A percentile compares a stretch with the other conserved stretches of the same genome.
Conservation (phyloP, 2,797 vertebrate genomes). For the Urosaurus nigricauda region DNA sequence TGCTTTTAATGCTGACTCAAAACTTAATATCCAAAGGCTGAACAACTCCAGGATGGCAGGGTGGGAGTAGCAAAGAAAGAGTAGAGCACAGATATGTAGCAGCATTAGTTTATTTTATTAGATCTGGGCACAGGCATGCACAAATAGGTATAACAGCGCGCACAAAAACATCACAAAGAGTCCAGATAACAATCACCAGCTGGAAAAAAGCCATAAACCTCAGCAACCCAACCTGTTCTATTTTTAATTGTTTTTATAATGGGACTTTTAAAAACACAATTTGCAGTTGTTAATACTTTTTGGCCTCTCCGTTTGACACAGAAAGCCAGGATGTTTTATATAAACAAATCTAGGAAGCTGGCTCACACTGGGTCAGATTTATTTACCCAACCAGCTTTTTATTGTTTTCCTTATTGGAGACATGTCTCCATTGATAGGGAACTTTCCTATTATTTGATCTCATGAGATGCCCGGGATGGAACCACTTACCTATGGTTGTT, state of each 20-base stretch:
- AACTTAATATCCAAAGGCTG: neutral
- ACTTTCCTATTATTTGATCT: neutral
- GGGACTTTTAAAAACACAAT: neutral
- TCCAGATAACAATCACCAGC: neutral
- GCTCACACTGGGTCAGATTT: neutral
- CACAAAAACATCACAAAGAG: neutral
- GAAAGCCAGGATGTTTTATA: neutral
- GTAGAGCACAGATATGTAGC: neutral
- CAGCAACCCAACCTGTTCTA: neutral
- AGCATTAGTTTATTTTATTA: too few relatives aligned
- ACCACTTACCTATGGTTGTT: neutral
- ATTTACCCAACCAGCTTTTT: neutral
- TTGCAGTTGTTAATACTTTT: neutral
- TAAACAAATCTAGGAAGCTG: neutral
- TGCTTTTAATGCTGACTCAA: neutral
- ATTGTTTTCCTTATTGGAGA: too few relatives aligned
- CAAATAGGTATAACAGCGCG: neutral
- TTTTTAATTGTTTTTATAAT: neutral
- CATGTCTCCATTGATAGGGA: neutral
- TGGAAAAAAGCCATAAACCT: neutral
- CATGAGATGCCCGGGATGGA: neutral
- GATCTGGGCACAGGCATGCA: too few relatives aligned
- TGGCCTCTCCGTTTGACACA: neutral
- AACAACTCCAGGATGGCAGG: neutral
- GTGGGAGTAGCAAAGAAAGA: neutral